These are phyloP conservation scores for Rhineura floridana DNA, from an alignment of 2,113 vertebrate species.

Conservation along the genomic window DNA sequence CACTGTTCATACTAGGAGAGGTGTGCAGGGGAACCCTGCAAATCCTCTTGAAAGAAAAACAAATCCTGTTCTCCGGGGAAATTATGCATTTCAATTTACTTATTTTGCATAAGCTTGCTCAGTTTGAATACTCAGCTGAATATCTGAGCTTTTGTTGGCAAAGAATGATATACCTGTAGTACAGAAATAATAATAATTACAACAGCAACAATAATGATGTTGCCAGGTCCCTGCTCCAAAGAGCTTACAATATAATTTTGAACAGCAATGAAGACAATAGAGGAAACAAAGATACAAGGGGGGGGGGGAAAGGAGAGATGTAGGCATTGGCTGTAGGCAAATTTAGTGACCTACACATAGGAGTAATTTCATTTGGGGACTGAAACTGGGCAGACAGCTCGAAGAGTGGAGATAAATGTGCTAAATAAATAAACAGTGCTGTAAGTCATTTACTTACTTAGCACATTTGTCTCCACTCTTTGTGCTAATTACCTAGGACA, in stretches of 20 bases:
- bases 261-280: background rate
- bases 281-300: background rate
- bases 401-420: too few species aligned
- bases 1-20: background rate
- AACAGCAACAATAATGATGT: background rate
- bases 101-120: background rate
- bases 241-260: background rate
- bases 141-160: background rate
- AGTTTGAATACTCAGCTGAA: background rate
- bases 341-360: background rate
- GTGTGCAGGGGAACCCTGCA: background rate
- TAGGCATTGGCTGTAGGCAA: too few species aligned
- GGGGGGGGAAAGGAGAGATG: background rate
- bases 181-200: too few species aligned
- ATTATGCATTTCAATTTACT: background rate
- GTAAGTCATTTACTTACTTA: too few species aligned
- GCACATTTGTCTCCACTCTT: too few species aligned
- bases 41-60: background rate
- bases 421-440: too few species aligned
- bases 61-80: background rate
- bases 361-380: background rate
- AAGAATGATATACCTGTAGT: background rate
- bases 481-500: background rate
- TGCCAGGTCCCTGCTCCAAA: background rate
- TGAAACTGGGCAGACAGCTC: background rate